Evolutionary conservation across 2,113 vertebrate genomes (phyloP), one percentile per base, ranked within the genome.

Genomic region (Barnardius zonarius): DNA sequence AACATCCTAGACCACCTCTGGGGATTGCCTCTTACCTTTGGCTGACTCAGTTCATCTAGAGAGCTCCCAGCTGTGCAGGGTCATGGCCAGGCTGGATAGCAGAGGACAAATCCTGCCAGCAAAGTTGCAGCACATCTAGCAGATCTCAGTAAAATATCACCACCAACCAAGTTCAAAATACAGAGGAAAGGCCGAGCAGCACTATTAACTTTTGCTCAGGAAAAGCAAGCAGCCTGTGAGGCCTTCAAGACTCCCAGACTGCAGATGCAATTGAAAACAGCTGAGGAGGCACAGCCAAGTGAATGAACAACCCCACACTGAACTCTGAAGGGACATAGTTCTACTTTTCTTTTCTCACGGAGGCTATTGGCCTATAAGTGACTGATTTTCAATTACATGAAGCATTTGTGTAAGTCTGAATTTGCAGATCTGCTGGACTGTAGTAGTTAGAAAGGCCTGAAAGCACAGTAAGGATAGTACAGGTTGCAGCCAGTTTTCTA

Each of bases 71-170:
- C 37, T 73, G 23, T 1, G 0, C 1, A 1, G 23, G 25, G 19
- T 24, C n/a, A 28, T 0, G 0, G 12, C 37, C 51, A 28, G 10
- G 25, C 43, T 12, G 17, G n/a, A 16, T 0, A 35, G 27, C 39
- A 33, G 22, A 74, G 35, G 30, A 39, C 35, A 66, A 44, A 51
- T 59, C 44, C 66, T 51, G 6, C 23, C 14, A 4, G 17, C 1
- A 2, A 43, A 49, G 15, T 0, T 11, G 7, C 14, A 54, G 10
- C 10, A 73, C 0, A 0, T 13, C 7, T 4, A 2, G 7, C 16
- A 82, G 22, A 18, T 66, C 31, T 17, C 48, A 51, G 28, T 4
- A 25, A 43, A 64, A 23, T 4, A 28, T 2, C 31, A 17, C 19
- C 57, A 85, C 6, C 23, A n/a, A 17, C 2, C 22, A 54, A 17